Percentiles rank a stretch among this genome's conserved stretches.
phyloP scores from a whole-genome alignment of 2,888 invertebrate species.

The Caenorhabditis sp. region DNA sequence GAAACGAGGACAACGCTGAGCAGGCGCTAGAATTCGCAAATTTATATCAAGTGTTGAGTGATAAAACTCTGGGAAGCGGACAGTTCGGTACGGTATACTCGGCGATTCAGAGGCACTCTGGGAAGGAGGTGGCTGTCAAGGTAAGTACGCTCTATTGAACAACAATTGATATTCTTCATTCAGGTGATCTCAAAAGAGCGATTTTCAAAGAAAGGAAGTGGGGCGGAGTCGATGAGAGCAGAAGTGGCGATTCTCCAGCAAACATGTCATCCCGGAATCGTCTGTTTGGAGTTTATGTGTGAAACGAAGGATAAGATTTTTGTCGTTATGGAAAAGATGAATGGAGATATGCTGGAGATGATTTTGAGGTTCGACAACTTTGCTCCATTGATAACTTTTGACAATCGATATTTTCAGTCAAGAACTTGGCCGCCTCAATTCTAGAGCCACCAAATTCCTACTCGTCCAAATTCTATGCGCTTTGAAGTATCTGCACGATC shows the following conservation, averaged over 20 bases:
- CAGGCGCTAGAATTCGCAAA: conserved; percentile 82
- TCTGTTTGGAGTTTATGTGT: conserved; percentile 97
- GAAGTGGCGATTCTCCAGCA: conserved; percentile 79
- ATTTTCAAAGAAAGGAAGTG: conserved; percentile 78
- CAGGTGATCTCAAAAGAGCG: conserved; percentile 82
- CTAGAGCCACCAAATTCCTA: conserved; percentile 87
- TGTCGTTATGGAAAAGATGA: conserved; percentile 99
- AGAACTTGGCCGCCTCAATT: conserved; percentile 90
- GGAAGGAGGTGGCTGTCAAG: conserved; percentile 83
- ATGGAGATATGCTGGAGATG: conserved; percentile 95
- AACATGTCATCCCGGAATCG: conserved; percentile 86
- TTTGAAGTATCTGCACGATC: conserved; percentile 95
- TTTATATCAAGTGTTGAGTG: conserved; percentile 87
- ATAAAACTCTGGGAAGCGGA: conserved; percentile 97
- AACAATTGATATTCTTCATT: not conserved
- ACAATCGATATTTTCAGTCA: conserved; percentile 61
- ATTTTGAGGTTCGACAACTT: conserved; percentile 73
- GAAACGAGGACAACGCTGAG: conserved; percentile 78
- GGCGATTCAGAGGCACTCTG: conserved; percentile 85
- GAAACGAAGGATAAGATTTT: conserved; percentile 98
- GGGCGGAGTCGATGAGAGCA: conserved; percentile 80
- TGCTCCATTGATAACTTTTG: conserved; percentile 5
- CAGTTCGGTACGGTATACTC: conserved; percentile 99
- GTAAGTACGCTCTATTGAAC: conserved; percentile 64
- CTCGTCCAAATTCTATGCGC: conserved; percentile 92